Evolutionary conservation across 92 coral and sea anemone genomes (phyloP), one percentile per base, ranked within the genome.

Genomic region (Isaurus tuberculatus): DNA sequence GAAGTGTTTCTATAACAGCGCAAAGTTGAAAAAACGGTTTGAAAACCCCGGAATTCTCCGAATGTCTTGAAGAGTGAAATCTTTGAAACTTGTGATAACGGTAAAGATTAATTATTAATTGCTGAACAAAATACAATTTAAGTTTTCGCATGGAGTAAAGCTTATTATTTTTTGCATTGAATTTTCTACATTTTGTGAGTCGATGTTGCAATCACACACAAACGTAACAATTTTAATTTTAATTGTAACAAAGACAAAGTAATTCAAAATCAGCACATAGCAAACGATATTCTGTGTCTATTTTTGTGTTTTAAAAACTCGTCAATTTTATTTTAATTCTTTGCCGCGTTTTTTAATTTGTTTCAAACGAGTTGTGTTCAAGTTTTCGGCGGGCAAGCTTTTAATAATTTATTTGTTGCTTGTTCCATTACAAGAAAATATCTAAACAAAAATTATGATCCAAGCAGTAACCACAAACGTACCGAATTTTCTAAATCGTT

Each of bases 31-130:
- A 4, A 15, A 26, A 20, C 15, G 26, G 30, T 20, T 22, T 23
- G 14, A 53, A 30, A 20, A 57, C 36, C 70, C 28, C 34, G 51
- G 51, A 60, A 40, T 53, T 34, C 2, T 55, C 8, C 19, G 69
- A 55, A 75, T 33, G 33, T n/a, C 31, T 28, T 22, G 53, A 51
- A 36, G 20, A 14, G 33, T 13, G 36, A 33, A 74, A 32, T 5
- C 19, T 23, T 49, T 33, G 53, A 33, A 40, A 40, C 1, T 63
- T 26, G 33, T 19, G 19, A 11, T 58, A 58, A 77, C 82, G 69
- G 65, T 5, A 2, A 26, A 31, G 69, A 77, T 58, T 1, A 77
- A 58, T 77, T 77, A 58, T 77, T 57, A 16, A 57, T 77, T 58
- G 25, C 58, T 22, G 17, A 3, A 74, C 28, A 51, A 37, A 77